Percentiles rank a stretch among this genome's conserved stretches.
These are phyloP conservation scores for Chalcis sispes DNA, from an alignment of 2,888 invertebrate species.

Conservation along the genomic window DNA sequence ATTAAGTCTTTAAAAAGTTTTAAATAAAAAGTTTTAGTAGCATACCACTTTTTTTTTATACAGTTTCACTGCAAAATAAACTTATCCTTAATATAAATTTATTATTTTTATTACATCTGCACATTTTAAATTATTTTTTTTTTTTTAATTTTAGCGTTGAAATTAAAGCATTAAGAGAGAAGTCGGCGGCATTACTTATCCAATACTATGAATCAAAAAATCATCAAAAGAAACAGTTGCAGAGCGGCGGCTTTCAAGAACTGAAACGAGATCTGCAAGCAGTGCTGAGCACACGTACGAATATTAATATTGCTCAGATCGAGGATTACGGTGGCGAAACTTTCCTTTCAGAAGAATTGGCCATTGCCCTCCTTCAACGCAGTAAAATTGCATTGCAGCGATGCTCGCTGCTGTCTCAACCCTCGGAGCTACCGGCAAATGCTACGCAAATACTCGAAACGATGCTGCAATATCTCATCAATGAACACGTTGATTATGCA, in stretches of 20 bases:
- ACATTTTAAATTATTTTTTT: neutral
- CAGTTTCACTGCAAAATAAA: no score
- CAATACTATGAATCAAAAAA: conserved; percentile 94
- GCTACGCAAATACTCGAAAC: conserved; percentile 90
- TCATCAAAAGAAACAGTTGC: conserved; percentile 95
- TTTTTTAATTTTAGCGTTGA: conserved; percentile 80
- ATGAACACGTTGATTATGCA: conserved; percentile 97
- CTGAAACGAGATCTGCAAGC: conserved; percentile 95
- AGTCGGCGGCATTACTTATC: conserved; percentile 85
- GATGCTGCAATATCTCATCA: conserved; percentile 88
- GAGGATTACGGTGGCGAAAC: conserved; percentile 99
- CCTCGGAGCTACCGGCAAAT: conserved; percentile 86
- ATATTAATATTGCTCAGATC: conserved; percentile 94
- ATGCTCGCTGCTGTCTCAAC: conserved; percentile 89
- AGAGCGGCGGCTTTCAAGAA: conserved; percentile 95
- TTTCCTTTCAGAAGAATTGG: conserved; percentile 95
- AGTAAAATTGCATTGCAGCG: conserved; percentile 93
- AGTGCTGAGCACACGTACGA: conserved; percentile 92
- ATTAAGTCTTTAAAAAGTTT: no score
- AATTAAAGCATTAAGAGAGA: conserved; percentile 86
- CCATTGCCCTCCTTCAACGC: conserved; percentile 92
- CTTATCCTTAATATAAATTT: neutral
- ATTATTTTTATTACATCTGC: neutral
- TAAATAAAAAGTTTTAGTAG: no score
- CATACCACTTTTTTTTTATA: no score